Evolutionary conservation across 2,113 vertebrate species (phyloP), one percentile per base, ranked within the genome.

Genomic region (Bubo bubo): DNA sequence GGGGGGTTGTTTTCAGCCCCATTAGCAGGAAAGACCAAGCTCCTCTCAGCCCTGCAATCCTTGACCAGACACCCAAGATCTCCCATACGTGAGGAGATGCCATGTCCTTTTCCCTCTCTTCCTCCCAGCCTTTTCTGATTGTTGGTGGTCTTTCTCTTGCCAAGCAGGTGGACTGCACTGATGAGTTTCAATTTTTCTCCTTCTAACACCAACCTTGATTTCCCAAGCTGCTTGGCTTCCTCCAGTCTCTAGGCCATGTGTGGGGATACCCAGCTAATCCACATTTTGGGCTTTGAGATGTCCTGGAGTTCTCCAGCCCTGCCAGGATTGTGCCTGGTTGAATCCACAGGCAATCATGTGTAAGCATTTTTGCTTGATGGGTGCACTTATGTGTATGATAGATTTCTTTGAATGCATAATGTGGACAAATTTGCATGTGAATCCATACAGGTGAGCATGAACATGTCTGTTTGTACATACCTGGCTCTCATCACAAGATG

Each of bases 1-100:
- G 3, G 7, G 24, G 26, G 5, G 4, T 62, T 62, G 11, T 53
- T 71, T 62, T 53, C 27, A 37, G 27, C 34, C 39, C n/a, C 6
- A 28, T 47, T 63, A 27, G 6, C 28, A 39, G 39, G 56, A 63
- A 71, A 71, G 24, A 47, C 34, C 27, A 63, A 63, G 14, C 4
- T 45, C 11, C 10, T 41, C 24, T 45, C 14, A 63, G 26, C 17
- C 9, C 47, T 70, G 64, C 13, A 52, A 26, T 52, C 55, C 47
- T 70, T 79, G 55, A 62, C 17, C 72, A 66, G 50, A 39, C 18
- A 47, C 9, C 4, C 34, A 52, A 45, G 17, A 10, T 27, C 14
- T 60, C 27, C 17, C 26, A 24, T 19, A 67, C 0, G 1, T 84
- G 8, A 71, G 16, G 37, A 71, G 3, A 5, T 27, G 17, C 4